Base-by-base conservation (phyloP, 2,888 invertebrate genomes). In the Andrena flavipes region DNA sequence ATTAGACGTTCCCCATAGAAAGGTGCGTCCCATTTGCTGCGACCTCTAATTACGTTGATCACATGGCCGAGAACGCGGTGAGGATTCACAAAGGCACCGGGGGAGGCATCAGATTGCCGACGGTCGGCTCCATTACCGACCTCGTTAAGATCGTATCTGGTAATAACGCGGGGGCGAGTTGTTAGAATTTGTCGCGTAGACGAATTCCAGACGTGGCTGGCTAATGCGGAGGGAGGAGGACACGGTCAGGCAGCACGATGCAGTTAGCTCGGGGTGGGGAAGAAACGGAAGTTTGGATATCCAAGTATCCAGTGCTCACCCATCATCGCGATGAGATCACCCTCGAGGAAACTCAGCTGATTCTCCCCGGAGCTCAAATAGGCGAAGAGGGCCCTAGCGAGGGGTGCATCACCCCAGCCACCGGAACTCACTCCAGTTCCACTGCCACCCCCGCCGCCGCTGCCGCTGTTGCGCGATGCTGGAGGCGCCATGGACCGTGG, bases 321-420 rank as follows among this genome's bases (percentile, higher is more conserved):
- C 90, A 98, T 96, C 85, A 98, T 94, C 7, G 97, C 97, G 75
- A 99, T 96, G 80, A 97, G 95, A 94, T 99, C 99, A 83, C 98
- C 98, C 94, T 98, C 98, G 84, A 97, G 96, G 95, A 99, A 99
- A 92, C 97, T 97, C 81, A 99, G 95, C 94, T 99, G 98, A 94
- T 98, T 98, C 92, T 98, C 98, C 6, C 98, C 96, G 84, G 97
- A 94, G 49, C 98, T 98, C 80, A 98, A 96, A 94, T 99, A 99
- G 20, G 98, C 97, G 93, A 98, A 98, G 51, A 98, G 95, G 10
- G 98, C 98, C 85, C 97, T 95, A 0, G 97, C 98, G 71, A 98
- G 94, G 6, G 97, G 97, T 16, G 97, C 96, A 89, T 97, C 97
- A 91, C 97, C 96, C 94, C 95, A 95, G 80, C 91, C 92, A 4